A percentile compares a stretch with the other conserved stretches of the same genome.
These are phyloP conservation scores for Drosophila bunnanda DNA, from an alignment of 2,888 invertebrate genomes.

Conservation along the genomic window DNA sequence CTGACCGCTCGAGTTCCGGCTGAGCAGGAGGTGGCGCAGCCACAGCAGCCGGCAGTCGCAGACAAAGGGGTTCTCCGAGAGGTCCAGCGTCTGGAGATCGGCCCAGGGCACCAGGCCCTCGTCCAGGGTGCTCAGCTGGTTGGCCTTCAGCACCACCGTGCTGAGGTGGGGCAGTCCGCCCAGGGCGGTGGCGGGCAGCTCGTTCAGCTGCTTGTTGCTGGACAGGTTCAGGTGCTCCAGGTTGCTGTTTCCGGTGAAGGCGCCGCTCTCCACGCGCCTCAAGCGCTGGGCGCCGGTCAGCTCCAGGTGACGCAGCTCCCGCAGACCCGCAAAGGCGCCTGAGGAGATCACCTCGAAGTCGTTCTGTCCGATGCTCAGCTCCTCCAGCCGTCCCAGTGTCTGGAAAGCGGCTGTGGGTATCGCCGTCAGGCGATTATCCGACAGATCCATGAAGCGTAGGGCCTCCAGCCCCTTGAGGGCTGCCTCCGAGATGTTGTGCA, in stretches of 20 bases:
- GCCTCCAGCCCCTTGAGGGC: conserved; percentile 90
- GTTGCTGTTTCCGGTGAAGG: conserved; percentile 92
- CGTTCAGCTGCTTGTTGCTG: conserved; percentile 90
- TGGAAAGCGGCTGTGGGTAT: conserved; percentile 92
- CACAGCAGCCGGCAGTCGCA: conserved; percentile 93
- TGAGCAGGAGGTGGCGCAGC: conserved; percentile 89
- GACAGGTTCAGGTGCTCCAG: conserved; percentile 91
- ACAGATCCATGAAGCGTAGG: conserved; percentile 91
- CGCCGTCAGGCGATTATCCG: conserved; percentile 90
- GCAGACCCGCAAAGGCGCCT: conserved; percentile 91
- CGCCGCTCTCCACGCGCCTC: conserved; percentile 90
- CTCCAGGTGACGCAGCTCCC: conserved; percentile 91
- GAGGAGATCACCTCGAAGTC: conserved; percentile 89
- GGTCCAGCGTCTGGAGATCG: conserved; percentile 90
- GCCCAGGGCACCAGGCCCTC: conserved; percentile 92
- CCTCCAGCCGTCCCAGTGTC: conserved; percentile 90
- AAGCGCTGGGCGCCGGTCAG: conserved; percentile 91
- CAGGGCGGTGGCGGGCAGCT: conserved; percentile 91
- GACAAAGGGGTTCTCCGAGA: conserved; percentile 92
- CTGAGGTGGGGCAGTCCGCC: conserved; percentile 92
- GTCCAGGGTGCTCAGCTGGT: conserved; percentile 90
- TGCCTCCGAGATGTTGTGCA: conserved; percentile 90
- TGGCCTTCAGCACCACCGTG: conserved; percentile 91
- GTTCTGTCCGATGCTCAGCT: conserved; percentile 93
- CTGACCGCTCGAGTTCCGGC: conserved; percentile 82